Evolutionary conservation across 2,113 vertebrate species (phyloP), one percentile per base, ranked within the genome.

Genomic region (Salvelinus namaycush): DNA sequence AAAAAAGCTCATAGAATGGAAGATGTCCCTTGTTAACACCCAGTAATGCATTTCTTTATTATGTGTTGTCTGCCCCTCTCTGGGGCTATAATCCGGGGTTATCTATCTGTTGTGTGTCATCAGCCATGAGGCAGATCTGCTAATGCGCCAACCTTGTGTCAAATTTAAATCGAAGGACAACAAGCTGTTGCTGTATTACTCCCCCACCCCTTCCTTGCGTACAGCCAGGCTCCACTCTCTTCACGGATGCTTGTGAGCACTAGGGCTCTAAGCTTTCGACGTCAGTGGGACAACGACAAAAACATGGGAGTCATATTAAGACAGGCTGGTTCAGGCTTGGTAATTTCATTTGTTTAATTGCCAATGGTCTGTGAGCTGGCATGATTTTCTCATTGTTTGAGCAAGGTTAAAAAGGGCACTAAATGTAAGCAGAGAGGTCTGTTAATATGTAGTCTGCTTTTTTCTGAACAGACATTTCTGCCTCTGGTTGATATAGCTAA

Each of bases 131-230:
- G 82, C 71, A 76, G 60, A 79, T 82, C 34, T 70, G 70, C 75
- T 79, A 73, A 68, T 70, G 51, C 69, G 68, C 51, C 64, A 80
- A 78, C 70, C 70, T 27, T 81, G 68, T 76, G 66, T 78, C 74
- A 79, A 72, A 86, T 82, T 82, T 44, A 86, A 87, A 81, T 76
- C 4, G 11, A 62, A 60, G 29, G 18, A n/a, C 71, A 70, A 54
- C 60, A 76, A 83, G 75, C 81, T 80, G 84, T 59, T 73, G 60
- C 69, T 64, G 16, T 73, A 68, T 72, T 62, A 62, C 39, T 34
- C 60, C 62, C 72, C 16, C 65, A 64, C 1, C 70, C 71, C 66
- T 24, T 60, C 70, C 20, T 20, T 54, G 13, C 1, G 16, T 54
- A 18, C 51, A 18, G 51, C 75, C 71, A 59, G 68, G 48, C 73